phyloP scores from a whole-genome alignment of 2,888 invertebrate species.

The Neuroscelio doddi region DNA sequence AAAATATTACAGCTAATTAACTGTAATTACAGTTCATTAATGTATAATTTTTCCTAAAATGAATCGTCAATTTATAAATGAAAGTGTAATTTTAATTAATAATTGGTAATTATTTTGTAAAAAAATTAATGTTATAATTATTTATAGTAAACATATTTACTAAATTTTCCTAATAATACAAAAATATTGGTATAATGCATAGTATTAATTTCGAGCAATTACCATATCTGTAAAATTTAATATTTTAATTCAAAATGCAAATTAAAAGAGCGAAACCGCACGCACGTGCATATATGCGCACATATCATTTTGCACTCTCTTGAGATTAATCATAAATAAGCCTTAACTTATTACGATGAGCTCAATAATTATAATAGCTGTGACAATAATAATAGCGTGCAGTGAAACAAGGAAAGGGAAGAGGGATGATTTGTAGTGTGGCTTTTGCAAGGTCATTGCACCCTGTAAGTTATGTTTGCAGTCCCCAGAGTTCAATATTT shows the following conservation, averaged over 20 bases:
- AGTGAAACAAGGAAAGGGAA: conserved; percentile 34
- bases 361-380: conserved; percentile 64
- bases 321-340: conserved; percentile 55
- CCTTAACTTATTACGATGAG: conserved; percentile 56
- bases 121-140: no score
- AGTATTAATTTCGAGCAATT: no score
- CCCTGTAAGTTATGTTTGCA: conserved; percentile 29
- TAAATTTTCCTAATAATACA: no score
- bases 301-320: conserved; percentile 21
- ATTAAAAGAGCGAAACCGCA: conserved; percentile 5
- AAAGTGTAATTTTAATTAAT: no score
- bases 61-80: no score
- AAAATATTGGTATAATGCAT: no score
- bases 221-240: no score
- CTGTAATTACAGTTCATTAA: no score
- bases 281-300: conserved; percentile 44
- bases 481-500: conserved; percentile 26
- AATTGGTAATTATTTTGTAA: no score
- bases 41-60: no score
- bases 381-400: conserved; percentile 64
- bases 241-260: background rate
- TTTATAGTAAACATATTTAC: no score
- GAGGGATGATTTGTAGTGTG: conserved; percentile 41
- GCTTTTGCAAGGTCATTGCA: conserved; percentile 54
- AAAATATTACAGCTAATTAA: no score